Conservation (phyloP, 2,113 vertebrate species). For the Erinaceus europaeus region DNA sequence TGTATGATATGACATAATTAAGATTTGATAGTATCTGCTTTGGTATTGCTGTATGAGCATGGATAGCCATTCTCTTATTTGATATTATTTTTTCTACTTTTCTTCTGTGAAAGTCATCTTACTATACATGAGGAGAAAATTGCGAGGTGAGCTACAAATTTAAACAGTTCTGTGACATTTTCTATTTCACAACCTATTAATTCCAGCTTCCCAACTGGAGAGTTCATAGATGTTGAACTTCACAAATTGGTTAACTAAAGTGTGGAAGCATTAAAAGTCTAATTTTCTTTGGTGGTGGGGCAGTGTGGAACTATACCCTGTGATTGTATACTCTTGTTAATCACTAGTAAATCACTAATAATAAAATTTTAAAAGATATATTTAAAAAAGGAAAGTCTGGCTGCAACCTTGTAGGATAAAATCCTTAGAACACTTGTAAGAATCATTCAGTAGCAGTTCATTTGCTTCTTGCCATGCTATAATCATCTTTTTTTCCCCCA, state of each 20-base stretch:
- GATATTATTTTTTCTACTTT: background rate
- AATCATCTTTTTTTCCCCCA: background rate
- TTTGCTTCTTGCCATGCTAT: background rate
- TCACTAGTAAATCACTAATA: too few relatives aligned
- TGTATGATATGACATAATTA: too few relatives aligned
- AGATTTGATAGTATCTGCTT: background rate
- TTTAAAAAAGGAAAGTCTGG: background rate
- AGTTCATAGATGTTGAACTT: background rate
- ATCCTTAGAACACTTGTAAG: background rate
- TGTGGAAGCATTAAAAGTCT: background rate
- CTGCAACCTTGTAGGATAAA: background rate
- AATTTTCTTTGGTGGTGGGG: too few relatives aligned
- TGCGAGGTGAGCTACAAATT: background rate
- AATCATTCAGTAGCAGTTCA: background rate
- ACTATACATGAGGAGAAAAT: conserved; percentile 12
- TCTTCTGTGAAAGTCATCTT: background rate
- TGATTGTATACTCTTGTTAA: too few relatives aligned
- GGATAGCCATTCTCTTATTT: background rate
- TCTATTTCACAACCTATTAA: background rate
- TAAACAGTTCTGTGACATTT: conserved; percentile 4
- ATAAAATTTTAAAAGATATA: too few relatives aligned
- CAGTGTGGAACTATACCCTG: too few relatives aligned
- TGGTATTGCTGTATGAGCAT: conserved; percentile 2
- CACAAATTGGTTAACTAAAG: background rate
- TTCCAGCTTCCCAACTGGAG: background rate